phyloP scores from a whole-genome alignment of 2,113 vertebrate species.

The Bufo bufo region DNA sequence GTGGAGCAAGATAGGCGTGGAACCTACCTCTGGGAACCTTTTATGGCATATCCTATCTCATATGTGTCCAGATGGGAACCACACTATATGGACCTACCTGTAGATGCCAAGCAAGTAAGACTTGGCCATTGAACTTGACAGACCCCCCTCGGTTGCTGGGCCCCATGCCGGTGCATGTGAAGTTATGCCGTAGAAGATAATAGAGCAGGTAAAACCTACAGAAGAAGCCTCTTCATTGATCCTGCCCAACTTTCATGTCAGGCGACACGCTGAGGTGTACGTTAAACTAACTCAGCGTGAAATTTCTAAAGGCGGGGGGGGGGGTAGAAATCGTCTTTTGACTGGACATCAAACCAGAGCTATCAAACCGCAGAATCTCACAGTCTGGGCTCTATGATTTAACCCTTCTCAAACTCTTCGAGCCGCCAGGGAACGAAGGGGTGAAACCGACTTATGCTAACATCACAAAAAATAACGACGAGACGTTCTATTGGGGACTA shows the following conservation, averaged over 20 bases:
- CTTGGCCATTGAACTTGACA: no score
- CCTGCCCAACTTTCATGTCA: slow-evolving; percentile 19
- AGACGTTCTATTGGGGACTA: neutral
- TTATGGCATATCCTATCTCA: no score
- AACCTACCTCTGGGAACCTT: no score
- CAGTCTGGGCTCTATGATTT: neutral
- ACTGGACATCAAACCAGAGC: neutral
- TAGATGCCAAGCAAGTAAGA: no score
- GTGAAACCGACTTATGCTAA: neutral
- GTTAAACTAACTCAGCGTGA: slow-evolving; percentile 19
- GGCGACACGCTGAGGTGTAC: neutral
- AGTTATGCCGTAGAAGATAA: neutral
- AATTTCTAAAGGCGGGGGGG: neutral
- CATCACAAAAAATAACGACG: neutral
- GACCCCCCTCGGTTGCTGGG: neutral
- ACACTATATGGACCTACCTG: no score
- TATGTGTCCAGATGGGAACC: no score
- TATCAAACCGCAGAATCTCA: neutral
- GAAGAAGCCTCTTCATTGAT: slow-evolving; percentile 13
- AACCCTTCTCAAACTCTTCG: neutral
- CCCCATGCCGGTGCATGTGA: neutral
- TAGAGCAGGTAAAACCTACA: neutral
- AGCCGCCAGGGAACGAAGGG: neutral
- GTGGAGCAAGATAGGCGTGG: no score
- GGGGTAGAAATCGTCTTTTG: neutral